Conservation (phyloP, 1,140 invertebrate genomes). For the Conopomorpha cramerella region DNA sequence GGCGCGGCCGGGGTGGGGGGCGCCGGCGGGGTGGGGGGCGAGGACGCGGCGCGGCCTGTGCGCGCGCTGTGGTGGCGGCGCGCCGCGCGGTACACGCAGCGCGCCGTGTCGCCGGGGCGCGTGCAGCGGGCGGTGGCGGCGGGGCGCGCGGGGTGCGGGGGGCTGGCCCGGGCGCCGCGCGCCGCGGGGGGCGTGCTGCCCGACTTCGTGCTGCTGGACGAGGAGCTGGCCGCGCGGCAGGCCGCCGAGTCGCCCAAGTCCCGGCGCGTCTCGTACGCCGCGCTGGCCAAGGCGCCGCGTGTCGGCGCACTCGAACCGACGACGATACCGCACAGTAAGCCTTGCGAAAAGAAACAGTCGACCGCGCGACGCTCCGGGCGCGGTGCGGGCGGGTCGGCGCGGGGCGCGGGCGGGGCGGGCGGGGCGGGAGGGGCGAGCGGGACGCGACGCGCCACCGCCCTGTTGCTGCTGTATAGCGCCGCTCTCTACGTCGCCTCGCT, state of each 20-base stretch:
- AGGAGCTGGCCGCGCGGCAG: constrained; percentile 12
- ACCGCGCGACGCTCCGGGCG: neutral
- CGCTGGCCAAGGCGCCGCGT: constrained; percentile 9
- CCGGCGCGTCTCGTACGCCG: constrained; percentile 10
- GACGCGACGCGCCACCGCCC: constrained; percentile 16
- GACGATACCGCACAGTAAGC: neutral
- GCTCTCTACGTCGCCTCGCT: constrained; percentile 27
- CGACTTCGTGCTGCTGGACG: constrained; percentile 27
- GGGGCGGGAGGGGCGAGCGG: constrained; percentile 4
- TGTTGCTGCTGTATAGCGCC: constrained; percentile 18
- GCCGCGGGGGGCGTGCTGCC: constrained; percentile 19
- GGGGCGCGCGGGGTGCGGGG: constrained; percentile 6
- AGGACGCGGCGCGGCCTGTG: neutral
- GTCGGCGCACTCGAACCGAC: constrained; percentile 12
- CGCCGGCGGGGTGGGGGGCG: neutral
- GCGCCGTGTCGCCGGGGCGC: neutral
- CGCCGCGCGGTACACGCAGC: neutral
- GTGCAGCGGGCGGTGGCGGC: neutral
- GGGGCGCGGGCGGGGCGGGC: constrained; percentile 2
- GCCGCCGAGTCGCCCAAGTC: constrained; percentile 2
- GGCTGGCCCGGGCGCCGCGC: constrained; percentile 6
- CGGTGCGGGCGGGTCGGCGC: constrained; percentile 1
- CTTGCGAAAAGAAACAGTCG: neutral
- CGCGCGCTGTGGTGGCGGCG: neutral
- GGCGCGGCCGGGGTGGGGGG: neutral